Percentiles rank a stretch among this genome's conserved stretches.
Conservation (phyloP, 1,140 invertebrate genomes). For the Polypedilum pembai region DNA sequence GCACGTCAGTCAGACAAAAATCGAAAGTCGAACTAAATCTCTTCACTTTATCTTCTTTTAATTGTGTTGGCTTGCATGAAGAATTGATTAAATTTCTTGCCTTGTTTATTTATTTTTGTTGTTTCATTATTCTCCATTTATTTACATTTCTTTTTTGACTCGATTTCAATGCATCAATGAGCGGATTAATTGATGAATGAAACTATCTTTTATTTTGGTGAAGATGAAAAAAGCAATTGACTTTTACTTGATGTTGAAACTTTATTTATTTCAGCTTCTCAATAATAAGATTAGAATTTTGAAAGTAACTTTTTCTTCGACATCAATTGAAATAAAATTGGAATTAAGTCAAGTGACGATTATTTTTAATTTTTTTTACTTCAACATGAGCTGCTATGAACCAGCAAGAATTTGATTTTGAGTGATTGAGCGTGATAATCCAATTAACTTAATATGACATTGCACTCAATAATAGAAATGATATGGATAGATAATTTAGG, state of each 20-base stretch:
- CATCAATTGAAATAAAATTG: no score
- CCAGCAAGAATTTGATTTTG: no score
- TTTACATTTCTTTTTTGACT: background rate
- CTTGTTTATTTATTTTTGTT: background rate
- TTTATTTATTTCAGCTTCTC: background rate
- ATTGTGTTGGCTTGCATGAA: background rate
- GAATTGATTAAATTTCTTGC: slow-evolving; percentile 1
- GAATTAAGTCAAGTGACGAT: no score
- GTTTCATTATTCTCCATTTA: background rate
- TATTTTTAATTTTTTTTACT: no score
- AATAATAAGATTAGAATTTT: background rate
- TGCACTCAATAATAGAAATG: no score
- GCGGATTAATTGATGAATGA: slow-evolving; percentile 1
- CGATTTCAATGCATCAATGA: background rate
- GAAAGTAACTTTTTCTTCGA: no score
- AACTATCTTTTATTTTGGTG: background rate
- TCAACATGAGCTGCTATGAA: no score
- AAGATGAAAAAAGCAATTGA: no score
- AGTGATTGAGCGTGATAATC: no score
- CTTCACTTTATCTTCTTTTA: slow-evolving; percentile 13
- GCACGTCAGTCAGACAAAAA: background rate
- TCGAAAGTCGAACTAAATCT: slow-evolving; percentile 12
- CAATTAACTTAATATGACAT: no score
- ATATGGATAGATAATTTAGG: no score
- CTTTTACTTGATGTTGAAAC: background rate